Evolutionary conservation across 1,140 invertebrate genomes (phyloP).

Genomic region (Luehdorfia chinensis): DNA sequence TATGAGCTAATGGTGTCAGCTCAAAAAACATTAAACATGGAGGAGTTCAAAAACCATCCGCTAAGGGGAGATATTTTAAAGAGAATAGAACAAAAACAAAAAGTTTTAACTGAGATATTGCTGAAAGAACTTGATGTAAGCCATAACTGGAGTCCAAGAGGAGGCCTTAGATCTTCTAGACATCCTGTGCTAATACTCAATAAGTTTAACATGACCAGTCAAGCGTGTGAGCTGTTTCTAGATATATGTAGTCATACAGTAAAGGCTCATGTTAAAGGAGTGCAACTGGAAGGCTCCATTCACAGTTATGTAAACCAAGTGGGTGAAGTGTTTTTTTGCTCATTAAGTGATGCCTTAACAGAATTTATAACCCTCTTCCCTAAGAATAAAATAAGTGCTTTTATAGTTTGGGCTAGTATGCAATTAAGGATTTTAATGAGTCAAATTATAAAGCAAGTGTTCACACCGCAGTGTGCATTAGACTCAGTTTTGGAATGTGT

Average conservation of each 20-base stretch:
- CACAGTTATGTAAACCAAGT: conserved; percentile 90
- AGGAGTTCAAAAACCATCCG: conserved; percentile 65
- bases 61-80: conserved; percentile 59
- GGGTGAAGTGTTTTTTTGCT: conserved; percentile 92
- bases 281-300: conserved; percentile 93
- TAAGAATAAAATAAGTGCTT: conserved; percentile 86
- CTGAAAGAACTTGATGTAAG: conserved; percentile 92
- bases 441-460: conserved; percentile 93
- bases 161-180: conserved; percentile 92
- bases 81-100: conserved; percentile 85
- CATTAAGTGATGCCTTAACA: conserved; percentile 89
- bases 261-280: conserved; percentile 88
- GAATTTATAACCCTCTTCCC: conserved; percentile 92
- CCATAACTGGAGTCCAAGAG: conserved; percentile 93
- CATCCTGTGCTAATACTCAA: conserved; percentile 93
- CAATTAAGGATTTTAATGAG: conserved; percentile 90
- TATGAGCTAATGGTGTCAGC: conserved; percentile 87
- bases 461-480: conserved; percentile 92
- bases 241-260: conserved; percentile 90
- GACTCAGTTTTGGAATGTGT: conserved; percentile 93
- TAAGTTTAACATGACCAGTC: conserved; percentile 86
- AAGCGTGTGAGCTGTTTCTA: conserved; percentile 91
- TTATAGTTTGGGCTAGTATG: conserved; percentile 93
- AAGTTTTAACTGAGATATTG: conserved; percentile 89
- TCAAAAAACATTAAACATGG: conserved; percentile 65